Base-by-base conservation (phyloP, 2,113 vertebrate species). In the Chlorocebus sabaeus region DNA sequence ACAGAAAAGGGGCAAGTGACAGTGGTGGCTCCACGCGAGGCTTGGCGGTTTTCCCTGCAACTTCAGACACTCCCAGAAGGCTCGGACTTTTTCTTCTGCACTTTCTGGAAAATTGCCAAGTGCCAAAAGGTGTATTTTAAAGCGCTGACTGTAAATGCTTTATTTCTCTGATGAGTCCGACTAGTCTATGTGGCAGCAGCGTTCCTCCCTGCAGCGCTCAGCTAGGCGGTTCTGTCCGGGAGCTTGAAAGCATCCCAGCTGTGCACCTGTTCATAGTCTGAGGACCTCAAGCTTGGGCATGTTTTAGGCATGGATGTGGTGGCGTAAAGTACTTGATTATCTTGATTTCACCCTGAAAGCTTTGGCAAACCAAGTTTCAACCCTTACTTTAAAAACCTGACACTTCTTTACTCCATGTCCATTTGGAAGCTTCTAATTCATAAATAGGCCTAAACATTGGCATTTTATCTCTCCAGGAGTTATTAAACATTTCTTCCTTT, bases 1-100 rank as follows among this genome's bases (percentile, higher is more conserved):
- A 97, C 68, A 0, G 89, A 97, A 92, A 76, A 98, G 97, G 95
- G 97, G 92, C 97, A 98, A 98, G 87, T 98, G 97, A 98, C 95
- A 73, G 40, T 68, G 89, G 40, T 67, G 88, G 32, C 40, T 93
- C 68, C 35, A 32, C 10, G 48, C 80, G 67, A 97, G 89, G 78
- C 91, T 85, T 22, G 1, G 84, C 98, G 96, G 80, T 96, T 90
- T 70, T 96, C 81, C 96, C 90, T 81, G 5, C 92, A 92, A 95
- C 67, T 96, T 97, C 92, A 90, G 38, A 87, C 17, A 93, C 52
- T 40, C 25, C 12, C 32, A 48, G 70, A 87, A 64, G 32, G 32
- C 67, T 75, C 57, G 8, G 59, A 64, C 89, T 64, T 94, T 96
- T 92, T 93, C 96, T 98, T 61, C 94, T 5, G 0, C 90, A 35